Conservation (phyloP, 2,113 vertebrate genomes). For the human (Homo sapiens) region DNA sequence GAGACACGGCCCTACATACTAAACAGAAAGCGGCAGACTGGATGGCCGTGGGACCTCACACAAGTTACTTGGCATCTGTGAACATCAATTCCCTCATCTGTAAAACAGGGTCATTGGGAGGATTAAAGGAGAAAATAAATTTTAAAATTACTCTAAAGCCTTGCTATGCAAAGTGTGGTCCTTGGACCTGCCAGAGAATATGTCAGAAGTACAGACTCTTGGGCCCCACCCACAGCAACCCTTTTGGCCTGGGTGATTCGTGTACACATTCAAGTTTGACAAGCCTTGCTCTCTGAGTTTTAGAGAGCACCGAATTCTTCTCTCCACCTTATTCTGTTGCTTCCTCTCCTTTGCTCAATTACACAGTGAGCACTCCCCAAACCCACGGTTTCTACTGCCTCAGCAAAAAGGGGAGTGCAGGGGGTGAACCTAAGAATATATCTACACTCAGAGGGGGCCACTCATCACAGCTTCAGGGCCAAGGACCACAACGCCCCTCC, state of each 20-base stretch:
- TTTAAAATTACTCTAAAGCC: slow-evolving; percentile 46
- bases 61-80: slow-evolving; percentile 42
- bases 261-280: background rate
- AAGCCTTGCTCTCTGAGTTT: background rate
- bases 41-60: background rate
- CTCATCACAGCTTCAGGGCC: slow-evolving; percentile 6
- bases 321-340: background rate
- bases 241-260: background rate
- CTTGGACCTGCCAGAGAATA: background rate
- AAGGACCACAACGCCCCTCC: background rate
- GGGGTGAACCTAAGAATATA: background rate
- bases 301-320: background rate
- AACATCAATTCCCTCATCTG: slow-evolving; percentile 53
- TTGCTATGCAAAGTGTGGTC: background rate
- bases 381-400: slow-evolving; percentile 47
- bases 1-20: slow-evolving; percentile 10
- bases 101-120: slow-evolving; percentile 52
- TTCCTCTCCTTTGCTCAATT: background rate
- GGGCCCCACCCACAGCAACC: background rate
- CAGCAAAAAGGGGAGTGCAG: slow-evolving; percentile 10
- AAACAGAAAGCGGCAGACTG: background rate
- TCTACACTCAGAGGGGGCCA: background rate
- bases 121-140: slow-evolving; percentile 46
- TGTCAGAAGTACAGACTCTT: background rate
- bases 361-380: slow-evolving; percentile 49